phyloP scores from a whole-genome alignment of 2,113 vertebrate genomes.

The Thamnaconus septentrionalis region DNA sequence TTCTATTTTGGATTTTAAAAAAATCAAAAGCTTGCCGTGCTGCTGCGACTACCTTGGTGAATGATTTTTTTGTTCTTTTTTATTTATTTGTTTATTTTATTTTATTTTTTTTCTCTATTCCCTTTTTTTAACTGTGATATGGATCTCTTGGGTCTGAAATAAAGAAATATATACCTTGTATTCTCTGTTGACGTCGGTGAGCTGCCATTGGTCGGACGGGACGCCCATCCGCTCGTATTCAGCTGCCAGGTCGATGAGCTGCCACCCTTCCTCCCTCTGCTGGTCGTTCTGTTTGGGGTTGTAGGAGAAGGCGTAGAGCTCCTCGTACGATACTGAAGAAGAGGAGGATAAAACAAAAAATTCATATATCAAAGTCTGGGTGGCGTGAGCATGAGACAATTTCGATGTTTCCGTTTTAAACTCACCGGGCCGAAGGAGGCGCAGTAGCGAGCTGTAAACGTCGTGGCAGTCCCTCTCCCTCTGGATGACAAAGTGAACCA shows the following conservation, averaged over 20 bases:
- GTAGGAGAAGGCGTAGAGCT: conserved; percentile 96
- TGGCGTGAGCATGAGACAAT: background rate
- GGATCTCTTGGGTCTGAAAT: background rate
- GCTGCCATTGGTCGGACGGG: conserved; percentile 90
- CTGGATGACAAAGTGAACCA: conserved; percentile 92
- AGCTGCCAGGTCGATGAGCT: conserved; percentile 85
- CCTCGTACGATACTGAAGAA: conserved; percentile 82
- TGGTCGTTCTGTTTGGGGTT: conserved; percentile 95
- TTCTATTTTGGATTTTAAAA: too few relatives aligned
- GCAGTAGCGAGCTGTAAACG: conserved; percentile 93
- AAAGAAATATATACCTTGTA: conserved; percentile 82
- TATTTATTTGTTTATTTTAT: too few relatives aligned
- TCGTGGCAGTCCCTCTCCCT: conserved; percentile 96
- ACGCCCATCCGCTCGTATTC: conserved; percentile 95
- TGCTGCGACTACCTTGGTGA: too few relatives aligned
- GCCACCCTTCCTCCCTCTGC: conserved; percentile 89
- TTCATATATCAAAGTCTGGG: background rate
- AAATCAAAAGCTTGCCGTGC: too few relatives aligned
- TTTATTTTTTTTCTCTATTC: too few relatives aligned
- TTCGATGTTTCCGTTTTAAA: background rate
- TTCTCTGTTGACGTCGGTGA: conserved; percentile 90
- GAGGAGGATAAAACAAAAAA: background rate
- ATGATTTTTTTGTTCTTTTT: too few relatives aligned
- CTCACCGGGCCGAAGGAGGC: conserved; percentile 88
- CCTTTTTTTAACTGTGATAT: too few relatives aligned